These are phyloP conservation scores for Columbina picui DNA, from an alignment of 2,113 vertebrate genomes.

Conservation along the genomic window DNA sequence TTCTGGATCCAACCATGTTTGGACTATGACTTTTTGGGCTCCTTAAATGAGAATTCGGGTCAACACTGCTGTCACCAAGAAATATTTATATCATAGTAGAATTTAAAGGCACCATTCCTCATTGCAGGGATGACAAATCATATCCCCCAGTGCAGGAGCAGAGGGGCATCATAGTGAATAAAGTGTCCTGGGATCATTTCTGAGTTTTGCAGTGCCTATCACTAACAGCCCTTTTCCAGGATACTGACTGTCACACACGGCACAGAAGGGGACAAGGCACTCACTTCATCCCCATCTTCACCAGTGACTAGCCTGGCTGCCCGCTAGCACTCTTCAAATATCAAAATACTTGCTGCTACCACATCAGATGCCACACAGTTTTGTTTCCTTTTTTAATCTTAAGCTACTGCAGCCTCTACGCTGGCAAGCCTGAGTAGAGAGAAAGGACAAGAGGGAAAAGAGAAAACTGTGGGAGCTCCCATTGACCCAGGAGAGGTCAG, in stretches of 20 bases:
- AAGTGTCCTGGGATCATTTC: background rate
- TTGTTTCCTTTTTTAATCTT: background rate
- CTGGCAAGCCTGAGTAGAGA: background rate
- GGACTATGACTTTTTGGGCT: background rate
- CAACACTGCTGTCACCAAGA: background rate
- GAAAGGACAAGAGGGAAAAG: background rate
- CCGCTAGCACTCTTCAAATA: background rate
- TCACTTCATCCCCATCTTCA: accelerated
- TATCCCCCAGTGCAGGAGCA: background rate
- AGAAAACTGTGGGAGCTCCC: background rate
- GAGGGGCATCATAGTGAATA: background rate
- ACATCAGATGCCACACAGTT: background rate
- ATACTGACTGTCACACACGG: accelerated
- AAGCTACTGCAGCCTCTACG: background rate
- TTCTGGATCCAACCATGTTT: background rate
- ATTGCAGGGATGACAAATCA: background rate
- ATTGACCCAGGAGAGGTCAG: background rate
- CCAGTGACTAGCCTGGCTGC: background rate
- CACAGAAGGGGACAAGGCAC: background rate
- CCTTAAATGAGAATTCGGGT: background rate
- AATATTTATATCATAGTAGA: background rate
- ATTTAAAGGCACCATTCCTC: background rate
- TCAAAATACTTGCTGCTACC: background rate
- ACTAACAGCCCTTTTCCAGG: background rate
- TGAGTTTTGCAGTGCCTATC: background rate